Evolutionary conservation across 92 coral and sea anemone genomes (phyloP).

Genomic region (Zoanthus sociatus): DNA sequence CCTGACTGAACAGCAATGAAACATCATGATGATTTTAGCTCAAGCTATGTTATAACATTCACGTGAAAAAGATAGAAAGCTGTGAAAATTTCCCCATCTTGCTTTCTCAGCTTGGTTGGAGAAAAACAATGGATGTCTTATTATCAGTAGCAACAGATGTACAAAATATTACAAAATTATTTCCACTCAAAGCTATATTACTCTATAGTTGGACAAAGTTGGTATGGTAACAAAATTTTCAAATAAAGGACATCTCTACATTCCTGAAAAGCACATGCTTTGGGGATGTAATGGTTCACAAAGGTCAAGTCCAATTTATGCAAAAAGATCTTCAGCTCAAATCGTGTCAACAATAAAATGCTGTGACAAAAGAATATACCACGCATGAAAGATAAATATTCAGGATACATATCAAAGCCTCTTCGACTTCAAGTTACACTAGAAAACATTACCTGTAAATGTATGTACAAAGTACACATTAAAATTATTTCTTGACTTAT

Average conservation of each 20-base stretch:
- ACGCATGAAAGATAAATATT: constrained; percentile 1
- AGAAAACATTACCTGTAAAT: neutral
- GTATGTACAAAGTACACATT: neutral
- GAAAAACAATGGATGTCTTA: too few species aligned
- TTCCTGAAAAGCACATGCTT: constrained; percentile 15
- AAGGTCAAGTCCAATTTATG: constrained; percentile 8
- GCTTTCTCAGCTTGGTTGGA: neutral
- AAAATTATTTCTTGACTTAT: neutral
- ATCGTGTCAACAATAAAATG: neutral
- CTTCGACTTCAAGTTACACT: neutral
- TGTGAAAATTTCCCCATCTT: neutral
- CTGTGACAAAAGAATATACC: constrained; percentile 13
- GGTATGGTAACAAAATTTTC: neutral
- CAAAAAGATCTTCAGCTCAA: constrained; percentile 4
- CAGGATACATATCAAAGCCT: neutral
- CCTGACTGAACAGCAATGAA: neutral
- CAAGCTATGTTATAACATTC: too few species aligned
- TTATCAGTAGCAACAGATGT: neutral
- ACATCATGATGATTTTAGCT: neutral
- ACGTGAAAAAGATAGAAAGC: too few species aligned
- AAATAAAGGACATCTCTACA: neutral
- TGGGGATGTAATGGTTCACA: neutral
- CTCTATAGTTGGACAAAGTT: neutral
- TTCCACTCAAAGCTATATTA: neutral
- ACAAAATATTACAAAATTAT: neutral